Evolutionary conservation across 2,888 invertebrate species (phyloP), one percentile per base, ranked within the genome.

Genomic region (Chydorus sphaericus): DNA sequence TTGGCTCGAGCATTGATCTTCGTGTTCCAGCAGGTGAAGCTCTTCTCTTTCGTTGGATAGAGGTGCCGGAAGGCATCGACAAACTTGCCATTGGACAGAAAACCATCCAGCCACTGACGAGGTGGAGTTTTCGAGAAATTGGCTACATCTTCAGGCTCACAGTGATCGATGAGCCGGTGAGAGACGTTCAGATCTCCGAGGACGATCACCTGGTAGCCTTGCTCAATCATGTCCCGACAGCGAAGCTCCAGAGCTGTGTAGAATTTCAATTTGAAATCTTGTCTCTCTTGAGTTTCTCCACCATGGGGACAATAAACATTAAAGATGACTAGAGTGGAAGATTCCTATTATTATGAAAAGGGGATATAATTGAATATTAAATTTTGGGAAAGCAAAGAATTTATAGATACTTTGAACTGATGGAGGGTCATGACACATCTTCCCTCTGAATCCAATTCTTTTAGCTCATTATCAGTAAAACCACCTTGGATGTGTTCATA

Each of bases 241-340:
- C 73, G 63, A 4, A 63, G 63, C 61, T 73, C 69, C 23, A 75
- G 64, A 6, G 72, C 61, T 28, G 68, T 61, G 59, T 70, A 71
- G 62, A 74, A 75, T 31, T 65, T 61, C 26, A 72, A 62, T 62
- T 75, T 74, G 61, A 67, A 75, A 8, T 61, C 55, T 31, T 65
- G 63, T 39, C 75, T 62, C 28, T 73, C 73, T 18, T 68, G 67
- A 28, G 67, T 67, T 7, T 70, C 71, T 55, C 72, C 73, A 16
- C 68, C 72, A 48, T 73, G 62, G 2, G 75, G 75, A 60, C 73
- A 73, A 63, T 75, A 75, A 11, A 75, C 71, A 62, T 75, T 75
- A 57, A 75, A 70, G 7, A 75, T 5, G 61, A 61, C 18, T 66
- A 39, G n/a, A 20, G 29, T 33, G 8, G 26, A 14, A 10, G 7